A percentile compares a stretch with the other conserved stretches of the same genome.
phyloP scores from a whole-genome alignment of 1,140 invertebrate genomes.

The Meteorus sp. region DNA sequence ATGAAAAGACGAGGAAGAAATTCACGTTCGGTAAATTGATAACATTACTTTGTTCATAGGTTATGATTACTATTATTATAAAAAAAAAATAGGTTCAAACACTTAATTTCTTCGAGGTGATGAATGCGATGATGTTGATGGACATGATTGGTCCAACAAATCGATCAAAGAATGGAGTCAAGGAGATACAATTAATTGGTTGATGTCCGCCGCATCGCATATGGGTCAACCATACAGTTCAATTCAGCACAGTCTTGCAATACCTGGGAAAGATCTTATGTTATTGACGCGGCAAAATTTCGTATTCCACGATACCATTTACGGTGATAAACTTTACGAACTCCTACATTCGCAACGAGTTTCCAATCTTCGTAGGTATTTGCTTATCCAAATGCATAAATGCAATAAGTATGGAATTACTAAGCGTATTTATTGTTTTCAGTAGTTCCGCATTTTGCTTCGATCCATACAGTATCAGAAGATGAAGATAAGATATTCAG shows the following conservation, averaged over 20 bases:
- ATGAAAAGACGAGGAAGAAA: slow-evolving; percentile 43
- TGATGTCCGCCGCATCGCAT: slow-evolving; percentile 55
- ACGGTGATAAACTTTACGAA: slow-evolving; percentile 56
- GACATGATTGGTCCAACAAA: slow-evolving; percentile 59
- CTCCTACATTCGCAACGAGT: slow-evolving; percentile 55
- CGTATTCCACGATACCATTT: slow-evolving; percentile 49
- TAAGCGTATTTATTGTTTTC: slow-evolving; percentile 7
- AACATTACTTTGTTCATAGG: not conserved
- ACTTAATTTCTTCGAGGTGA: slow-evolving; percentile 40
- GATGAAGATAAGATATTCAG: slow-evolving; percentile 47
- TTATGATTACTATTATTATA: not conserved
- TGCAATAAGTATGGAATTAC: no score
- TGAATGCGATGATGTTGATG: slow-evolving; percentile 40
- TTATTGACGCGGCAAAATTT: slow-evolving; percentile 57
- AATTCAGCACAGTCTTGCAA: slow-evolving; percentile 55
- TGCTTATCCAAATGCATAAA: not conserved
- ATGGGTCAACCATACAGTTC: slow-evolving; percentile 55
- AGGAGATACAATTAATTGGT: slow-evolving; percentile 63
- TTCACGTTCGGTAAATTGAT: slow-evolving; percentile 44
- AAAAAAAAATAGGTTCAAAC: slow-evolving; percentile 17
- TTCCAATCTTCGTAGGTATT: slow-evolving; percentile 44
- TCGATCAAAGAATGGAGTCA: slow-evolving; percentile 59
- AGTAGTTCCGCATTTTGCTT: slow-evolving; percentile 43
- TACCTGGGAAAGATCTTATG: slow-evolving; percentile 57
- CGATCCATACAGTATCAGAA: slow-evolving; percentile 45